phyloP scores from a whole-genome alignment of 2,888 invertebrate species.

The Sisyra nigra region DNA sequence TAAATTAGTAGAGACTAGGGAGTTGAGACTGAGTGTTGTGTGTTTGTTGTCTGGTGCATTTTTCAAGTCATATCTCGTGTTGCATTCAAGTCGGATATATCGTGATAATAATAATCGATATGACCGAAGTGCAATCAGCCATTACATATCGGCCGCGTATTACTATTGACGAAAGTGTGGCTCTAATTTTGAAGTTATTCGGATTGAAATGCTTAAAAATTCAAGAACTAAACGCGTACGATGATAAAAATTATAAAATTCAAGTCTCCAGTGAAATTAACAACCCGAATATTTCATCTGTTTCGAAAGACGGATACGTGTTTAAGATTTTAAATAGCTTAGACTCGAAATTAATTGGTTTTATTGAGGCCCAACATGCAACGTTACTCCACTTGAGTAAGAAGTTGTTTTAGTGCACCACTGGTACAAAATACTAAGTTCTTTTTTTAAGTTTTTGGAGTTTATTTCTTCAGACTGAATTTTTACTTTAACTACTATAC shows the following conservation, averaged over 20 bases:
- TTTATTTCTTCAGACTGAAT: too few species aligned
- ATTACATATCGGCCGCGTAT: conserved; percentile 38
- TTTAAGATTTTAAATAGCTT: conserved; percentile 71
- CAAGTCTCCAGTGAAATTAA: conserved; percentile 37
- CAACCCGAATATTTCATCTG: conserved; percentile 39
- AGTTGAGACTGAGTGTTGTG: too few species aligned
- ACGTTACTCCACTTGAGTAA: conserved; percentile 55
- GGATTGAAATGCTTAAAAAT: conserved; percentile 41
- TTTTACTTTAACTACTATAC: too few species aligned
- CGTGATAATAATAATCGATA: too few species aligned
- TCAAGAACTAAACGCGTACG: conserved; percentile 53
- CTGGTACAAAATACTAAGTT: background rate
- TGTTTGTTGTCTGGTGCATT: too few species aligned
- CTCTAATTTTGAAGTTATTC: conserved; percentile 40
- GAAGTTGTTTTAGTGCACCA: conserved; percentile 18
- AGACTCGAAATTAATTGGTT: conserved; percentile 50
- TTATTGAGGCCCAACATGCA: conserved; percentile 61
- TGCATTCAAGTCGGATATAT: too few species aligned
- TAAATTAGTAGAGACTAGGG: too few species aligned
- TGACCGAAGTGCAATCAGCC: conserved; percentile 27
- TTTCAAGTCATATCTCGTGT: too few species aligned
- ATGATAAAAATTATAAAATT: conserved; percentile 61
- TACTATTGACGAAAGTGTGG: conserved; percentile 32
- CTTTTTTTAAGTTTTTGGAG: too few species aligned
- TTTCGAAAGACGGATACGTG: conserved; percentile 48